Evolutionary conservation across 2,888 invertebrate genomes (phyloP), one percentile per base, ranked within the genome.

Genomic region (Idaea straminata): DNA sequence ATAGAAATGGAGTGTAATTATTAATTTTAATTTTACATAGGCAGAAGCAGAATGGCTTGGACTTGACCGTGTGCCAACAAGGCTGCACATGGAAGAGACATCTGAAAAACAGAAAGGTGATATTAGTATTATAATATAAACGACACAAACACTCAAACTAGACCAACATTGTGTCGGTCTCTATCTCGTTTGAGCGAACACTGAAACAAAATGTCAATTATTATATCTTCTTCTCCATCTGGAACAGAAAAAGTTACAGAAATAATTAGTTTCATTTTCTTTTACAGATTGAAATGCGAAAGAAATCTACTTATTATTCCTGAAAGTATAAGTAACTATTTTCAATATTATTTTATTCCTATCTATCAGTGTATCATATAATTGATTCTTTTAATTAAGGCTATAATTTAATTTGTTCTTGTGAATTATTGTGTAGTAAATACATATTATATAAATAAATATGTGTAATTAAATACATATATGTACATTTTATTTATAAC

Each of bases 1-100:
- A 79, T 75, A 83, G 83, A 66, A 74, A 79, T 75, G 83, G 69
- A 73, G 78, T 77, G 79, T 88, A 89, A 88, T 47, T 47, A 78
- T 75, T 75, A 77, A 80, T 83, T 84, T 77, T 85, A 82, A 89
- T 84, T 92, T 91, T 91, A 83, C 77, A 85, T 92, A 94, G 94
- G 91, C 93, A 77, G 94, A 94, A 89, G 93, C 93, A 76, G 94
- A 94, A 83, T 94, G 94, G 93, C 90, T 92, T 80, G 94, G 95
- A 79, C 93, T 95, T 84, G 95, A 95, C 88, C 94, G 94, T 86
- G 94, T 95, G 83, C 94, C 95, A 81, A 94, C 94, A 82, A 92
- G 94, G 85, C 92, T 95, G 86, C 93, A 92, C 80, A 89, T 90
- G 87, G 92, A 88, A 82, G 91, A 93, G 81, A 82, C 90, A 89